Evolutionary conservation across 2,113 vertebrate species (phyloP).

Genomic region (Piprites chloris): DNA sequence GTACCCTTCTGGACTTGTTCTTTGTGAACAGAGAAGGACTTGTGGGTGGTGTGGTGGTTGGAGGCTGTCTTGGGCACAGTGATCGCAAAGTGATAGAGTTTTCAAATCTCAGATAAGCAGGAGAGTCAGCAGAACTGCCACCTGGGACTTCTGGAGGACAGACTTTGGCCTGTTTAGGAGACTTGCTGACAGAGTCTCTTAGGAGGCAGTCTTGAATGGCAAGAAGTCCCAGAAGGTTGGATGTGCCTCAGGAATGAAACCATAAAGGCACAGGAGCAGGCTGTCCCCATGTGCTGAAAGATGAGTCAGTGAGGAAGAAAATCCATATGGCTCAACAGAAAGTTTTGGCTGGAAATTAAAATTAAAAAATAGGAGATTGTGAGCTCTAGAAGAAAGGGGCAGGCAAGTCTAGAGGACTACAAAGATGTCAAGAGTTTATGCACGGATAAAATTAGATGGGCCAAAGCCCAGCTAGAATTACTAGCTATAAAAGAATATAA

Average conservation of each 20-base stretch:
- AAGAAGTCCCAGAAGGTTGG: background rate
- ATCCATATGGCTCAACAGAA: background rate
- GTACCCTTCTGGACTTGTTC: background rate
- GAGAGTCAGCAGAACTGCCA: background rate
- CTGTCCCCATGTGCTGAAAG: background rate
- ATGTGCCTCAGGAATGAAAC: background rate
- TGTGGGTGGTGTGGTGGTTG: background rate
- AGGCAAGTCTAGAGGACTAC: background rate
- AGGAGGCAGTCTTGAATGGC: background rate
- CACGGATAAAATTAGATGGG: background rate
- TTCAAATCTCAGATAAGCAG: background rate
- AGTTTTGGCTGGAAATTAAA: background rate
- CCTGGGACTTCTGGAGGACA: background rate
- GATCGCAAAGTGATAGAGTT: background rate
- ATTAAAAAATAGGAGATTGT: background rate
- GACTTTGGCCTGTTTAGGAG: background rate
- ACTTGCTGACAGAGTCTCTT: background rate
- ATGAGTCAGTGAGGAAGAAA: background rate
- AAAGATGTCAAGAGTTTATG: background rate
- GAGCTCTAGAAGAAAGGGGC: background rate
- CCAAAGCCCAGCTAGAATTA: background rate
- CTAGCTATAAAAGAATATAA: background rate
- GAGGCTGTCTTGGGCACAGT: background rate
- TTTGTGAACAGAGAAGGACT: background rate
- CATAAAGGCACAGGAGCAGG: background rate